phyloP scores from a whole-genome alignment of 1,140 invertebrate genomes.

The Cherax destructor region DNA sequence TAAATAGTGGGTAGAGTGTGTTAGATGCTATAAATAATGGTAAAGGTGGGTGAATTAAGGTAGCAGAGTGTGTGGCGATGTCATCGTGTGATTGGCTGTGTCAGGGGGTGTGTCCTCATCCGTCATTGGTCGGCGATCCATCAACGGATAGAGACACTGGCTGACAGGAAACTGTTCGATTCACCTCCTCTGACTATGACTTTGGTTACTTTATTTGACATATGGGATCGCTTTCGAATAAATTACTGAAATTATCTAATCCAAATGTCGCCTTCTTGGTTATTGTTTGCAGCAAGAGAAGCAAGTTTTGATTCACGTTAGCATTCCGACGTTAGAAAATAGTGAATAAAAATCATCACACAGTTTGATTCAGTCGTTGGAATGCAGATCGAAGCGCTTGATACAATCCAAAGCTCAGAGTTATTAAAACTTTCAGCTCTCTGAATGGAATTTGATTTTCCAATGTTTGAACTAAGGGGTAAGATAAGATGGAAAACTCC shows the following conservation, averaged over 20 bases:
- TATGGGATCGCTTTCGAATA: background rate
- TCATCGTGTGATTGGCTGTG: constrained; percentile 70
- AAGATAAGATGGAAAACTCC: constrained; percentile 61
- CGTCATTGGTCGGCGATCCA: constrained; percentile 69
- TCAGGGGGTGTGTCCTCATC: constrained; percentile 70
- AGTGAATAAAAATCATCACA: background rate
- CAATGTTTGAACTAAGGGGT: constrained; percentile 60
- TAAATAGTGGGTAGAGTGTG: background rate
- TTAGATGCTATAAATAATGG: constrained; percentile 44
- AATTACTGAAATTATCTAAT: background rate
- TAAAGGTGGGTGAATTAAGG: constrained; percentile 36
- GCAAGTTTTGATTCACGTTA: background rate
- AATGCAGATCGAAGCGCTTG: constrained; percentile 65
- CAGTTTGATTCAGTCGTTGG: constrained; percentile 10
- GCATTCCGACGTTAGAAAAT: background rate
- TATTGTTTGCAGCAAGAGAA: background rate
- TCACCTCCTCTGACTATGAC: constrained; percentile 41
- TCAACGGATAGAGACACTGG: constrained; percentile 69
- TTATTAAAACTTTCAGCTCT: constrained; percentile 68
- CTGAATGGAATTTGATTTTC: constrained; percentile 69
- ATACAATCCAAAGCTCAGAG: constrained; percentile 69
- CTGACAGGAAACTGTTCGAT: constrained; percentile 64
- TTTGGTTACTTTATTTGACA: background rate
- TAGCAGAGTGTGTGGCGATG: constrained; percentile 59
- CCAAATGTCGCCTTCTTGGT: background rate